Evolutionary conservation across 2,113 vertebrate species (phyloP).

Genomic region (Pseudorhombus dupliciocellatus): DNA sequence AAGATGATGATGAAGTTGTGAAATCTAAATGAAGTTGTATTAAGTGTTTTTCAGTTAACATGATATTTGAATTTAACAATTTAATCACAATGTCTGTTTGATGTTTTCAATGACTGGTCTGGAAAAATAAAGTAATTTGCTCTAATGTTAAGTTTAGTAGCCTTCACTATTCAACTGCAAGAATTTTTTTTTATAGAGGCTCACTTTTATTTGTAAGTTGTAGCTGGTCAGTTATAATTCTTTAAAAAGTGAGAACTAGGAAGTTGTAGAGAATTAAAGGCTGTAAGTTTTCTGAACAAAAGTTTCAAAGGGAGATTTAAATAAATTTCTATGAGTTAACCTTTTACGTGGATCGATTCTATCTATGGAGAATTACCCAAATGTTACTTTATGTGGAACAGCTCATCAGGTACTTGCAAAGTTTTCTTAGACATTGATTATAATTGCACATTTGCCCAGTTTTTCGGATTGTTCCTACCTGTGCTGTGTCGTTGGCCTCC

Average conservation of each 20-base stretch:
- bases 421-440: neutral
- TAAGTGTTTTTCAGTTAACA: neutral
- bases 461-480: constrained; percentile 66
- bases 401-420: constrained; percentile 5
- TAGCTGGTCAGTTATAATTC: neutral
- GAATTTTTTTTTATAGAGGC: neutral
- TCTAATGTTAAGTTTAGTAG: neutral
- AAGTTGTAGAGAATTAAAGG: neutral
- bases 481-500: constrained; percentile 29
- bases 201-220: neutral
- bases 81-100: too few species aligned
- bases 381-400: neutral
- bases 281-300: neutral
- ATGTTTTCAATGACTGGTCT: neutral
- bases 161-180: neutral
- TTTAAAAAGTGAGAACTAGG: neutral
- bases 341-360: neutral
- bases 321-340: neutral
- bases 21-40: neutral
- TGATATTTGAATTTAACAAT: too few species aligned
- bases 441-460: constrained; percentile 2
- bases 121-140: neutral
- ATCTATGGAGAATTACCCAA: constrained; percentile 4
- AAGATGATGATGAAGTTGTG: neutral
- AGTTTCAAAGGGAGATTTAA: neutral